phyloP scores from a whole-genome alignment of 2,888 invertebrate genomes.

The Cerceris rybyensis region DNA sequence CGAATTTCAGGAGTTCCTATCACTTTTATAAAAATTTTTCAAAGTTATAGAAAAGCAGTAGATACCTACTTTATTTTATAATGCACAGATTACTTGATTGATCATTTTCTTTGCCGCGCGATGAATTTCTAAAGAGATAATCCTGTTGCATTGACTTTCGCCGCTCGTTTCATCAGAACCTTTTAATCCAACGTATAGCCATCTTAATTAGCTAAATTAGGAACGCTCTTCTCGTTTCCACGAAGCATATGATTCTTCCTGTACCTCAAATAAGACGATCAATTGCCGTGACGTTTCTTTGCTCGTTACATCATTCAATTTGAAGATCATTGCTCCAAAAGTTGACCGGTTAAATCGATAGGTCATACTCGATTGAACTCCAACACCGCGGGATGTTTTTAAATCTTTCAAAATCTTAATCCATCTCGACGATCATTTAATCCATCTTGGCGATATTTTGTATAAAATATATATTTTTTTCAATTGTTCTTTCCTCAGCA shows the following conservation, averaged over 20 bases:
- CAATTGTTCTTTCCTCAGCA: slow-evolving; percentile 55
- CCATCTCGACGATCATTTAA: not conserved
- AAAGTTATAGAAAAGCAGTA: no score
- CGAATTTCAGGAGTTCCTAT: no score
- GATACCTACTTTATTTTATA: no score
- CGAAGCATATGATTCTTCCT: slow-evolving; percentile 26
- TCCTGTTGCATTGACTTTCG: no score
- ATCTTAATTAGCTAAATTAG: slow-evolving; percentile 53
- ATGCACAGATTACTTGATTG: no score
- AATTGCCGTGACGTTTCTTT: slow-evolving; percentile 22
- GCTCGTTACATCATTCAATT: slow-evolving; percentile 31
- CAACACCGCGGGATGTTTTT: not conserved
- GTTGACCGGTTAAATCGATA: slow-evolving; percentile 17
- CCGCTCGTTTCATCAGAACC: no score
- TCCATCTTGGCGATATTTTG: not conserved
- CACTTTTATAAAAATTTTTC: no score
- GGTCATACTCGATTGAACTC: not conserved
- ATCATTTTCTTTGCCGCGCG: no score
- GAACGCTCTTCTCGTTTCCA: slow-evolving; percentile 40
- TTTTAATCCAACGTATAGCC: slow-evolving; percentile 1
- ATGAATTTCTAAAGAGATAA: no score
- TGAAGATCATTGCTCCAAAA: slow-evolving; percentile 24
- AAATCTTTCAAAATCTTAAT: not conserved
- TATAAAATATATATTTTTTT: not conserved
- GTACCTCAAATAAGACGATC: slow-evolving; percentile 8